These are phyloP conservation scores for Globicephala melas DNA, from an alignment of 2,113 vertebrate species.

Conservation along the genomic window DNA sequence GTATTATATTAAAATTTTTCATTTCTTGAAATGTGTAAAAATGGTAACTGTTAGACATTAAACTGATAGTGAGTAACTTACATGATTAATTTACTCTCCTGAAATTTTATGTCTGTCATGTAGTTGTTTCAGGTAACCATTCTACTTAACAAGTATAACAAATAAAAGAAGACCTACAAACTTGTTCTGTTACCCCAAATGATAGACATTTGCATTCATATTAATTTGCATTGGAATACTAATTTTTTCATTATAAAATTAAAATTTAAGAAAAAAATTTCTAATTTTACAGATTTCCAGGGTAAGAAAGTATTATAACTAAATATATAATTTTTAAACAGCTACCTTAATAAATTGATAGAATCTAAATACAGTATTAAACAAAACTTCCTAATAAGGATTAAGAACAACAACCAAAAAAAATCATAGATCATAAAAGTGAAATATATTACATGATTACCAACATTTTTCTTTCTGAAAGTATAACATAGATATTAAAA, in stretches of 20 bases:
- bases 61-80: background rate
- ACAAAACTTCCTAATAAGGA: background rate
- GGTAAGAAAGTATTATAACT: background rate
- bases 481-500: background rate
- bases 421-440: background rate
- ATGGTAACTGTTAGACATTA: background rate
- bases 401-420: background rate
- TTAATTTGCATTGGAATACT: background rate
- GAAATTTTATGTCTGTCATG: background rate
- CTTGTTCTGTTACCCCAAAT: background rate
- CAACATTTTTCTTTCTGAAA: background rate
- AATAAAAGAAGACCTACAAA: background rate
- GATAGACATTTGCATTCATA: background rate
- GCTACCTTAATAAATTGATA: background rate
- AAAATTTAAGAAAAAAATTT: background rate
- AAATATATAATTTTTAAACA: background rate
- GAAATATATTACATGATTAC: background rate
- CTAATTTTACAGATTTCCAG: background rate
- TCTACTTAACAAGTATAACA: background rate
- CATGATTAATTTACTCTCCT: background rate
- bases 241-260: background rate
- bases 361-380: background rate
- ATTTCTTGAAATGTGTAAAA: background rate
- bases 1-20: background rate
- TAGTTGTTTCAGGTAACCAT: background rate